Conservation (phyloP, 2,797 vertebrate genomes). For the Alauda arvensis region DNA sequence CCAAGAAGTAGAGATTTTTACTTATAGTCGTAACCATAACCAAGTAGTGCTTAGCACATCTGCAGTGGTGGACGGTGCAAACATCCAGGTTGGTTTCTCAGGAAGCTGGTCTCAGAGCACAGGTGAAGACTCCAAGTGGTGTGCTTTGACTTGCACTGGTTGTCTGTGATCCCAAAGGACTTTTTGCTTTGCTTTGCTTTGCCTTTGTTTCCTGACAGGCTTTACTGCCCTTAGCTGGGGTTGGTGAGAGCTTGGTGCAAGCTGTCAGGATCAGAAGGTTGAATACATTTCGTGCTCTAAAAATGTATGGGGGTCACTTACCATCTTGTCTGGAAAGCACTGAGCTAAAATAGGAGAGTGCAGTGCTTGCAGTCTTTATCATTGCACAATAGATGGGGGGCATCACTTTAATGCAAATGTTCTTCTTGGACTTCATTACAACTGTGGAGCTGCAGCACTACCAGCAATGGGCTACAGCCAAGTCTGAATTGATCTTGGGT, state of each 20-base stretch:
- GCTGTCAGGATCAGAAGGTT: neutral
- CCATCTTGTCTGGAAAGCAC: neutral
- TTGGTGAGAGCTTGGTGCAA: neutral
- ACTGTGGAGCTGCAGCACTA: neutral
- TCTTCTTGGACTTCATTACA: neutral
- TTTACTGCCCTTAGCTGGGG: neutral
- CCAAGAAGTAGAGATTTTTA: neutral
- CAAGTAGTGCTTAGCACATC: neutral
- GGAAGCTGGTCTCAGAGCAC: neutral
- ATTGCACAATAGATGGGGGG: neutral
- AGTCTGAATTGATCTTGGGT: neutral
- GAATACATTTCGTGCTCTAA: neutral
- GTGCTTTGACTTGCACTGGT: neutral
- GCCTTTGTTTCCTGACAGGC: neutral
- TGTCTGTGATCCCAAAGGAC: neutral
- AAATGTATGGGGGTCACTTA: neutral
- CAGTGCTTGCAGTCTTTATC: neutral
- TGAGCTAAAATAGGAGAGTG: neutral
- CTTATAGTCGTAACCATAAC: neutral
- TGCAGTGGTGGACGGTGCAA: neutral
- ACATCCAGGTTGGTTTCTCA: neutral
- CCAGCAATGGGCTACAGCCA: neutral
- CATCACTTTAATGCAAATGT: neutral
- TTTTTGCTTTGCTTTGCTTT: neutral
- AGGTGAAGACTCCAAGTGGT: neutral